These are phyloP conservation scores for Drosophila paucipuncta DNA, from an alignment of 2,888 invertebrate genomes.

Conservation along the genomic window DNA sequence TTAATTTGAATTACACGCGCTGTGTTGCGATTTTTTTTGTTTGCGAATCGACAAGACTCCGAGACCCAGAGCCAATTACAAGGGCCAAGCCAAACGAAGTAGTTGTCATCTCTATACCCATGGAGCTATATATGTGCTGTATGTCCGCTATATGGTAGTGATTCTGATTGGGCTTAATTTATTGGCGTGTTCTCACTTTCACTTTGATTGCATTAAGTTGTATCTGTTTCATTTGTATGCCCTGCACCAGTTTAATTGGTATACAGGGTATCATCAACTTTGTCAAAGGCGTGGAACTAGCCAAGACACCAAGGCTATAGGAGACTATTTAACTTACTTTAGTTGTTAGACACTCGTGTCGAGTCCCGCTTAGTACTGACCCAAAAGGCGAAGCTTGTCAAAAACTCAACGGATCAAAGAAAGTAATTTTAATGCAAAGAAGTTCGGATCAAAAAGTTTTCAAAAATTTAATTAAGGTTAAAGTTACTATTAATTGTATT, in stretches of 20 bases:
- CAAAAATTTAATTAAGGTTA: not conserved
- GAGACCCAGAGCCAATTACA: slow-evolving; percentile 65
- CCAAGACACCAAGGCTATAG: not conserved
- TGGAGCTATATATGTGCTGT: slow-evolving; percentile 24
- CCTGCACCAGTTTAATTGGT: not conserved
- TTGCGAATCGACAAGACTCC: slow-evolving; percentile 46
- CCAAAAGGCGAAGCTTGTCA: not conserved
- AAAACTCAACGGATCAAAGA: not conserved
- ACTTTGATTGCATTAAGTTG: slow-evolving; percentile 69
- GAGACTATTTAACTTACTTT: not conserved
- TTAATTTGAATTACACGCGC: slow-evolving; percentile 79
- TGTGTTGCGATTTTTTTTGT: slow-evolving; percentile 68
- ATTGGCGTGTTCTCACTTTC: slow-evolving; percentile 79
- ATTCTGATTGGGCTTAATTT: slow-evolving; percentile 72
- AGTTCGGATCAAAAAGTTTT: not conserved
- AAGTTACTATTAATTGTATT: not conserved
- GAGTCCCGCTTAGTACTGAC: not conserved
- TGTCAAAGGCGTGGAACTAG: not conserved
- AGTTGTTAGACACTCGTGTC: not conserved
- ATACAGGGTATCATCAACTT: not conserved
- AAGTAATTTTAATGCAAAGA: not conserved
- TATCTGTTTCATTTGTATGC: slow-evolving; percentile 33
- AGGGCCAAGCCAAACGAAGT: slow-evolving; percentile 53
- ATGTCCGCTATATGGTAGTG: slow-evolving; percentile 29
- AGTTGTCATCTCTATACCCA: slow-evolving; percentile 55